These are phyloP conservation scores for Panagrolaimus sp. DNA, from an alignment of 1,140 invertebrate genomes.

Conservation along the genomic window DNA sequence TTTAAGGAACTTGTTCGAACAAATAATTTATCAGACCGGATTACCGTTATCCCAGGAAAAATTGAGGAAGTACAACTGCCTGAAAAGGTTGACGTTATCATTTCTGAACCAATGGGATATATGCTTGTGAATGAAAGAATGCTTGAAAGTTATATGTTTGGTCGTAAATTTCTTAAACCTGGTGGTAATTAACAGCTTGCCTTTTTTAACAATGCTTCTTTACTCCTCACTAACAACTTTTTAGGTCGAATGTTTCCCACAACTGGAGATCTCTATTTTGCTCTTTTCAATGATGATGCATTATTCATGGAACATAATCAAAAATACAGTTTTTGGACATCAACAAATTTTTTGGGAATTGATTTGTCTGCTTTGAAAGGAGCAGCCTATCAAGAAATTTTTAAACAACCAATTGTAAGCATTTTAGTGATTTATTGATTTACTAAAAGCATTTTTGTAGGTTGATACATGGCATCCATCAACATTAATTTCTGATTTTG, in stretches of 20 bases:
- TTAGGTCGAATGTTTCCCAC: slow-evolving; percentile 85
- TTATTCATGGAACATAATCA: slow-evolving; percentile 96
- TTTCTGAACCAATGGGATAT: slow-evolving; percentile 99
- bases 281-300: slow-evolving; percentile 95
- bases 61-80: slow-evolving; percentile 95
- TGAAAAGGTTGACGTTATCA: slow-evolving; percentile 90
- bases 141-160: slow-evolving; percentile 96
- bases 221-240: neutral
- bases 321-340: slow-evolving; percentile 98
- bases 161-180: slow-evolving; percentile 92
- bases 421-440: slow-evolving; percentile 14
- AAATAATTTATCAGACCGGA: slow-evolving; percentile 79
- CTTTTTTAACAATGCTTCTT: slow-evolving; percentile 16
- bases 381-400: slow-evolving; percentile 92
- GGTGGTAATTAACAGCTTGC: slow-evolving; percentile 66
- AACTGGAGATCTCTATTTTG: slow-evolving; percentile 88
- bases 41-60: slow-evolving; percentile 90
- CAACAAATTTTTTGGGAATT: slow-evolving; percentile 94
- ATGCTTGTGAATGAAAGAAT: slow-evolving; percentile 99
- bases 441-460: slow-evolving; percentile 33
- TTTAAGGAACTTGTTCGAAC: slow-evolving; percentile 73
- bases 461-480: slow-evolving; percentile 93
- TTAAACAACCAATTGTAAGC: slow-evolving; percentile 81
- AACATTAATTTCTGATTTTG: slow-evolving; percentile 90
- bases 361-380: slow-evolving; percentile 82